Conservation (phyloP, 2,113 vertebrate species). For the Chunga burmeisteri region DNA sequence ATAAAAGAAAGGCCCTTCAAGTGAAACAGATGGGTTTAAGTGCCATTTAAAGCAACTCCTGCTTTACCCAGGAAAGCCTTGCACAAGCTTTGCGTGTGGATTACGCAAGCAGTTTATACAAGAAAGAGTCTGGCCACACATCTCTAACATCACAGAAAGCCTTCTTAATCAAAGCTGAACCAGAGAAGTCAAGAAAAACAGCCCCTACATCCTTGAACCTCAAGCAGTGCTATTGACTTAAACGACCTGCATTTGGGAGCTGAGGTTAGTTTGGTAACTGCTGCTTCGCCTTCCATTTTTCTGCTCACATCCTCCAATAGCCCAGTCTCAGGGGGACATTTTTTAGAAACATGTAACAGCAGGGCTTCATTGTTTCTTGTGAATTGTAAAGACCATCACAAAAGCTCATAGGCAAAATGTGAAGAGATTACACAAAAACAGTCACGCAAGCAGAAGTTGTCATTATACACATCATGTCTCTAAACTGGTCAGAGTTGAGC, state of each 20-base stretch:
- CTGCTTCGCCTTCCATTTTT: neutral
- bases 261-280: neutral
- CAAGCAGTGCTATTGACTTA: neutral
- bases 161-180: neutral
- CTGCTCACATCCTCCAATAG: neutral
- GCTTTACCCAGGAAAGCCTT: constrained; percentile 35
- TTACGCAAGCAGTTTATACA: constrained; percentile 42
- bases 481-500: neutral
- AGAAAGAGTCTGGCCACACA: neutral
- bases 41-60: constrained; percentile 57
- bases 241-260: neutral
- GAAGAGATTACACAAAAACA: neutral
- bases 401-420: neutral
- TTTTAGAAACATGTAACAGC: neutral
- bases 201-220: neutral
- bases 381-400: neutral
- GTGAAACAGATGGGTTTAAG: constrained; percentile 38
- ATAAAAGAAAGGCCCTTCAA: constrained; percentile 28
- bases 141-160: neutral
- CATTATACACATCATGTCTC: neutral
- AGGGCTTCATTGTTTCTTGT: neutral
- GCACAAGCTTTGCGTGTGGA: constrained; percentile 21
- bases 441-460: neutral
- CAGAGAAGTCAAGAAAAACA: neutral
- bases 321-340: neutral